Evolutionary conservation across 2,113 vertebrate genomes (phyloP), one percentile per base, ranked within the genome.

Genomic region (Misgurnus mizolepis): DNA sequence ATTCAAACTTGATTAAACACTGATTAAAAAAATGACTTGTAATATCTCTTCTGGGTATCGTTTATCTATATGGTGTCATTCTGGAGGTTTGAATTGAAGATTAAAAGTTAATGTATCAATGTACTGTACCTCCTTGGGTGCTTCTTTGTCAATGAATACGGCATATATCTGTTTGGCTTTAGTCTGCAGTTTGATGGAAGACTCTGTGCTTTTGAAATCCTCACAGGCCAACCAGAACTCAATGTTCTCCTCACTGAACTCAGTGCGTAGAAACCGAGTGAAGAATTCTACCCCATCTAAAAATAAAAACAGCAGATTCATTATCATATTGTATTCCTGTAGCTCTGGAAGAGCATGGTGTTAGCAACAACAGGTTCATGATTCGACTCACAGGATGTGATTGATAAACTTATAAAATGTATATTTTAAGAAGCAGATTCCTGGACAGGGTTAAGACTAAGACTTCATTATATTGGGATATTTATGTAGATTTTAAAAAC

Each of bases 211-310:
- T 92, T 96, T 98, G 93, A 93, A 98, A 81, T 99, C 96, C 85
- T 99, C 95, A 0, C 97, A 99, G 55, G 95, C 95, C 84, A 94
- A 83, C 97, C 97, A 99, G 91, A 99, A 99, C 89, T 98, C 96
- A 0, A 98, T 96, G 89, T 99, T 99, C 90, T 99, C 96, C 76
- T 99, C 97, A 4, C 97, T 99, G 93, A 98, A 98, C 87, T 99
- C 95, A 0, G 93, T 95, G 90, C 92, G 95, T 86, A 99, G 93
- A 85, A 99, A 98, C 73, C 89, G 92, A 3, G 92, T 94, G 85
- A 99, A 98, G 76, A 90, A 89, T 60, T 95, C 90, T 78, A 98
- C 81, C 49, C 96, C 97, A 88, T 93, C 97, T 99, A 22, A 80
- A 71, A 69, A 69, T 22, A 22, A 84, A 76, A 14, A 15, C 84